Evolutionary conservation across 2,113 vertebrate genomes (phyloP), one percentile per base, ranked within the genome.

Genomic region (Bubo blakistoni): DNA sequence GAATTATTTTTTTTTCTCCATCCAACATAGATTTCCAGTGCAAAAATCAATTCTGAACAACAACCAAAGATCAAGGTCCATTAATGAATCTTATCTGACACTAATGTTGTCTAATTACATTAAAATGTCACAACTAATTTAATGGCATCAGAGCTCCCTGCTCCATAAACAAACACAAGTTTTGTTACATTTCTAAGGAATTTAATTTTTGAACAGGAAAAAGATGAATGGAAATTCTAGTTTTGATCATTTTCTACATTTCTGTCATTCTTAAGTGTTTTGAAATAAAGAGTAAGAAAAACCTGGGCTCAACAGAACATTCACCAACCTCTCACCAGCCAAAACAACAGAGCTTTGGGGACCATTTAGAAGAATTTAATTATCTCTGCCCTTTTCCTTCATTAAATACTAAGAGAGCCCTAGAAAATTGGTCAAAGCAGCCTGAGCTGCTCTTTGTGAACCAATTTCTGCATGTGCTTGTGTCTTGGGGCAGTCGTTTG

Each of bases 111-210:
- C 81, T 98, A 97, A 97, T 97, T 98, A 98, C 95, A 96, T 98
- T 98, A 96, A 93, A 94, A 98, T 95, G 92, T 96, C 94, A 97
- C 95, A 98, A 97, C 82, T 97, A 95, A 98, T 98, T 97, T 97
- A 92, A 93, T 71, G 77, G 77, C 49, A 86, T 91, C 96, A 96
- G 93, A 92, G 86, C 63, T 97, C 58, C 61, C 69, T 92, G 14
- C 59, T 95, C 72, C 71, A 94, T 70, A 96, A 96, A 83, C 85
- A 94, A 90, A 91, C 72, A 91, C 51, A 86, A 85, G 20, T 92
- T 97, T 95, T n/a, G 70, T 94, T 91, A 73, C 5, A 71, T 87
- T 95, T 96, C 54, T 57, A 38, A 96, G 77, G 63, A 95, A 74
- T 71, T 85, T 80, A 25, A 69, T 81, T 87, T 82, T 51, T 9